A percentile compares a stretch with the other conserved stretches of the same genome.
Conservation (phyloP, 1,140 invertebrate genomes). For the Harpegnathos saltator region DNA sequence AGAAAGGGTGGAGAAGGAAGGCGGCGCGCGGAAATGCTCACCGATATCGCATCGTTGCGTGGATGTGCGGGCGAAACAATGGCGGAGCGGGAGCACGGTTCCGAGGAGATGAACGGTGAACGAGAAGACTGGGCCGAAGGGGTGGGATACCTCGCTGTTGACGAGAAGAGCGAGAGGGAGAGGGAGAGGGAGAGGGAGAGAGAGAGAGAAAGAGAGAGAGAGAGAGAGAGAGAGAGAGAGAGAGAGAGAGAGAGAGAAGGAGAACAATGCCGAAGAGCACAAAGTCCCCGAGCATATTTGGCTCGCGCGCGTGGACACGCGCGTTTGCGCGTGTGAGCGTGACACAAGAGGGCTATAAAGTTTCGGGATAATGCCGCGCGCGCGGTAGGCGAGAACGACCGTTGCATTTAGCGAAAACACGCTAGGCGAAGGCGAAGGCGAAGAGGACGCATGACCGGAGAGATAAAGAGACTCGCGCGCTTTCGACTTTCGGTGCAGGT, state of each 20-base stretch:
- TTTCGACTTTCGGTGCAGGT: too few species aligned
- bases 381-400: background rate
- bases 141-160: conserved; percentile 2
- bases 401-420: background rate
- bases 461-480: too few species aligned
- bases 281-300: conserved; percentile 71
- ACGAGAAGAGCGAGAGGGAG: background rate
- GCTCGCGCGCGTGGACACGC: conserved; percentile 44
- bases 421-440: too few species aligned
- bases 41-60: conserved; percentile 18
- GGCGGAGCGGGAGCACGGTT: conserved; percentile 35
- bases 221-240: conserved; percentile 50
- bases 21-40: conserved; percentile 35
- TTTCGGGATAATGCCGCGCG: conserved; percentile 1
- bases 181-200: conserved; percentile 52
- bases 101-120: conserved; percentile 67
- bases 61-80: conserved; percentile 63
- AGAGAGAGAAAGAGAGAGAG: conserved; percentile 20
- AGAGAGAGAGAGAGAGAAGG: conserved; percentile 1
- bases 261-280: conserved; percentile 69
- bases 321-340: conserved; percentile 14
- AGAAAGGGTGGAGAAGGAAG: conserved; percentile 38
- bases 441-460: too few species aligned
- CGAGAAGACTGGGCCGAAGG: conserved; percentile 48
- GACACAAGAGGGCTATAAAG: conserved; percentile 34